Conservation (phyloP, 37 sponge, comb jelly and placozoan genomes). For the Haliclona indistincta region DNA sequence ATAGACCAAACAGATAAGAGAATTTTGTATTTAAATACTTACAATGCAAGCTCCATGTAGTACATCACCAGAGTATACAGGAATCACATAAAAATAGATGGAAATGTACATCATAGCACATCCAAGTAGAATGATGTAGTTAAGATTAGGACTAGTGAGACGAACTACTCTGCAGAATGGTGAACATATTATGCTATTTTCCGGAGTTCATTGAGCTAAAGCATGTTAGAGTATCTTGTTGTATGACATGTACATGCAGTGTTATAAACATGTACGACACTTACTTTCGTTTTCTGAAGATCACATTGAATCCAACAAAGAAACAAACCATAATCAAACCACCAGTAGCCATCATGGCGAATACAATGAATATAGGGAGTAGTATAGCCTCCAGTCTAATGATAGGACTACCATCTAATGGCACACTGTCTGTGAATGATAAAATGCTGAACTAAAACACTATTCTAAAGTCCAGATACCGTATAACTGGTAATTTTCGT, state of each 20-base stretch:
- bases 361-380: constrained; percentile 5
- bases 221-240: neutral
- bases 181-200: neutral
- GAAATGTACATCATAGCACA: constrained; percentile 19
- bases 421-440: constrained; percentile 38
- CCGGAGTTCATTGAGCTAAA: neutral
- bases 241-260: neutral
- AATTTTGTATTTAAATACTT: constrained; percentile 8
- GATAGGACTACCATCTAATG: constrained; percentile 44
- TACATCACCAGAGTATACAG: neutral
- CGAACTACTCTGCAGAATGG: constrained; percentile 33
- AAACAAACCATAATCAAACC: constrained; percentile 37
- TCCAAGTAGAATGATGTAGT: constrained; percentile 55
- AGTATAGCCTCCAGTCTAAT: neutral
- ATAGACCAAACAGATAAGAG: too few relatives aligned
- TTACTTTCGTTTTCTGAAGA: constrained; percentile 61
- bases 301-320: constrained; percentile 51
- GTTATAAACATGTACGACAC: neutral
- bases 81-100: constrained; percentile 13
- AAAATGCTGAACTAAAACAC: neutral
- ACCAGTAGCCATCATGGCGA: constrained; percentile 12
- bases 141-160: constrained; percentile 62
- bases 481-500: too few relatives aligned
- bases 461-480: neutral
- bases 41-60: constrained; percentile 35